A percentile compares a stretch with the other conserved stretches of the same genome.
Conservation (phyloP, 2,113 vertebrate genomes). For the Sus scrofa region T2T-Sscrofa CM000826.6:36581001-36581500, state of each 20-base stretch:
- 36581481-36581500: not conserved
- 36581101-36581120: not conserved
- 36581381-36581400: not conserved
- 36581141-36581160: not conserved
- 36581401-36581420: not conserved
- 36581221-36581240: not conserved
- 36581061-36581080: constrained; percentile 71
- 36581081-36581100: constrained; percentile 65
- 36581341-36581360: not conserved
- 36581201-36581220: no score
- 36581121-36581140: not conserved
- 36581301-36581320: not conserved
- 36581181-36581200: not conserved
- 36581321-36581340: not conserved
- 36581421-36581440: not conserved
- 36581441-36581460: not conserved
- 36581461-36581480: not conserved
- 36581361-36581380: not conserved
- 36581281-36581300: not conserved
- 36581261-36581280: not conserved
- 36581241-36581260: not conserved
- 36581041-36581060: not conserved
- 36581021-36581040: constrained; percentile 55
- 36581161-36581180: not conserved
- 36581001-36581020: constrained; percentile 56